Evolutionary conservation across 2,113 vertebrate genomes (phyloP), one percentile per base, ranked within the genome.

Genomic region (Propithecus coquereli): DNA sequence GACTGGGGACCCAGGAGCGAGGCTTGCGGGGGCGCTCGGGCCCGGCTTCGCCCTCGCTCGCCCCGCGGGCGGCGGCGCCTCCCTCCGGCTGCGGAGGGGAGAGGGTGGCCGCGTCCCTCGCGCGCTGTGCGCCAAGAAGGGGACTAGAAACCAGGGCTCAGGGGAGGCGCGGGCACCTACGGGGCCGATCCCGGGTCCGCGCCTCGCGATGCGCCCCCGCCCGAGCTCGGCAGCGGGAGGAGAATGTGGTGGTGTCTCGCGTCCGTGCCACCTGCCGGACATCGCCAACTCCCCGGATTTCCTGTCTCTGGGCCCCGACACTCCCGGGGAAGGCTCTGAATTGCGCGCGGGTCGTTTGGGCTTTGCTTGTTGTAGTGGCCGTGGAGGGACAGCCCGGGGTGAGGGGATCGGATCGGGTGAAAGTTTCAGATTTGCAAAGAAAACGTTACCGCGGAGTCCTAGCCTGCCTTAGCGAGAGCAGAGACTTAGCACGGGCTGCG

Each of bases 181-280:
- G 5, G 4, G 77, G 32, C 66, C 1, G 50, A 47, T 59, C n/a
- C 52, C 10, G 8, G 10, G 27, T 57, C 59, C 8, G 30, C 45
- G 77, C 76, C 63, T 65, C 79, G 47, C n/a, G 5, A 32, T 0
- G 71, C 54, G 17, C 65, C 71, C 83, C 66, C 1, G 47, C 76
- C 6, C 0, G 47, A 90, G 94, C 82, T 65, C 37, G 4, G 59
- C 9, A 0, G n/a, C 37, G 30, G 52, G 94, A 91, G 87, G n/a
- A 92, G 96, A 94, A 57, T 17, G 93, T n/a, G 66, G 77, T n/a
- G 77, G 89, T 5, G 73, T 80, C 50, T 70, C 32, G 74, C 12
- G 79, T 83, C 91, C 90, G 88, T 34, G 91, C 97, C 97, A 96
- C 97, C 97, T 97, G 96, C 97, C 91, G 94, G 97, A 97, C 97